A percentile compares a stretch with the other conserved stretches of the same genome.
These are phyloP conservation scores for Tachina lurida DNA, from an alignment of 2,888 invertebrate species.

Conservation along the genomic window DNA sequence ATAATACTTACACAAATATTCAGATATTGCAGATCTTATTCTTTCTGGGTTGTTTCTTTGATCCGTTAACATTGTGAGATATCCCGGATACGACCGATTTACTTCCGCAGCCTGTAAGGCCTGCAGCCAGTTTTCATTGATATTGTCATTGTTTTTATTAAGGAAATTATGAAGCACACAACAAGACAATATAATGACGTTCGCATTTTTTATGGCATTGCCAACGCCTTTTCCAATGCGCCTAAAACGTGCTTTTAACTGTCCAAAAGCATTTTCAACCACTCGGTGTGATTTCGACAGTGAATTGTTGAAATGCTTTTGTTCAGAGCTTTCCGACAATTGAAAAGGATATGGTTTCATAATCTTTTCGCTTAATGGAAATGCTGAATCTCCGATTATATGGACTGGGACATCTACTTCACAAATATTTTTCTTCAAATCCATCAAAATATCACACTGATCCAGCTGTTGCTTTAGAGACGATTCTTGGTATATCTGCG, in stretches of 20 bases:
- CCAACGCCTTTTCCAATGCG: constrained; percentile 52
- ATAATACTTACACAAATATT: constrained; percentile 19
- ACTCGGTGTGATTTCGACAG: constrained; percentile 29
- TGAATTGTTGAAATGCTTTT: constrained; percentile 33
- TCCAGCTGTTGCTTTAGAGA: constrained; percentile 20
- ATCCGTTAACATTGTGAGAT: background rate
- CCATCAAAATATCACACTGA: constrained; percentile 13
- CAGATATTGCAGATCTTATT: background rate
- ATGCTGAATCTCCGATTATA: constrained; percentile 41
- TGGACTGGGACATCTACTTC: constrained; percentile 19
- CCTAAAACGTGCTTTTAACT: constrained; percentile 36
- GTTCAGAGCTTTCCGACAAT: constrained; percentile 1
- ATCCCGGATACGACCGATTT: background rate
- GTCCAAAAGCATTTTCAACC: constrained; percentile 48
- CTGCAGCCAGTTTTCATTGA: constrained; percentile 1
- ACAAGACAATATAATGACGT: constrained; percentile 1
- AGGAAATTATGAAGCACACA: constrained; percentile 1
- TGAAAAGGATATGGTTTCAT: constrained; percentile 52
- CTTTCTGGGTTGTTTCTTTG: constrained; percentile 9
- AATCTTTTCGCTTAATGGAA: constrained; percentile 25
- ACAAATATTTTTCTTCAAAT: constrained; percentile 18
- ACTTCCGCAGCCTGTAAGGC: background rate
- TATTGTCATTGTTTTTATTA: constrained; percentile 7
- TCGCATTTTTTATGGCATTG: constrained; percentile 29
- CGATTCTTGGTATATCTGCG: constrained; percentile 15